Conservation (phyloP, 2,888 invertebrate genomes). For the Acanthopleura granulata region DNA sequence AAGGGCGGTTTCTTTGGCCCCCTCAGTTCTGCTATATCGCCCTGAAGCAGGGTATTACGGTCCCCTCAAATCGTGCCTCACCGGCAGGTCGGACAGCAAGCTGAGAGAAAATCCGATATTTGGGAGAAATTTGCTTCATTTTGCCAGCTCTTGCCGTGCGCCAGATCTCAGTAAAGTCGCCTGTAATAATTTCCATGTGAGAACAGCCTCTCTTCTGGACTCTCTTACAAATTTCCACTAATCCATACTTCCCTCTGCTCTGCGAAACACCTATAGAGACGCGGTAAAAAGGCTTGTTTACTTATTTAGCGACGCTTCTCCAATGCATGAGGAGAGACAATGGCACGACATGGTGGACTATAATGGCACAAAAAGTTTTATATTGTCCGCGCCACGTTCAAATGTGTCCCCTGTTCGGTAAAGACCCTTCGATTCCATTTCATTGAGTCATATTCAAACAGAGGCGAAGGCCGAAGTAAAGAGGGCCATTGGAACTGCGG, state of each 20-base stretch:
- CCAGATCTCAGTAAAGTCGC: neutral
- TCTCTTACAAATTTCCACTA: constrained; percentile 13
- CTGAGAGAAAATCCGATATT: neutral
- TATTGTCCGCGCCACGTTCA: constrained; percentile 17
- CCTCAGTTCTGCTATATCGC: too few relatives aligned
- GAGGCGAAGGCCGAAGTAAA: neutral
- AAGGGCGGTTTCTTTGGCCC: too few relatives aligned
- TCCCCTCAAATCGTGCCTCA: too few relatives aligned
- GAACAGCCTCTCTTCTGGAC: neutral
- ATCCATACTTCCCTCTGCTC: constrained; percentile 15
- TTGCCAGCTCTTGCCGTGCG: neutral
- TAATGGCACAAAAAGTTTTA: constrained; percentile 12
- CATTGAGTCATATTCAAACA: constrained; percentile 18
- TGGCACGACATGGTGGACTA: neutral
- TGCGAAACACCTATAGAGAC: constrained; percentile 9
- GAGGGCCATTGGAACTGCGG: neutral
- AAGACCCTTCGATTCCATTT: constrained; percentile 7
- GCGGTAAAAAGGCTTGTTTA: constrained; percentile 5
- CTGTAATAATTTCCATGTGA: constrained; percentile 13
- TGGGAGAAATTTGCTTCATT: constrained; percentile 14
- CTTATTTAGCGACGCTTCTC: constrained; percentile 18
- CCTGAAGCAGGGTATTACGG: too few relatives aligned
- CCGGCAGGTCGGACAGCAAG: too few relatives aligned
- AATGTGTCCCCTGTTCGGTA: constrained; percentile 17
- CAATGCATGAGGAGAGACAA: constrained; percentile 10